Conservation (phyloP, 2,888 invertebrate species). For the Cantharis rufa region DNA sequence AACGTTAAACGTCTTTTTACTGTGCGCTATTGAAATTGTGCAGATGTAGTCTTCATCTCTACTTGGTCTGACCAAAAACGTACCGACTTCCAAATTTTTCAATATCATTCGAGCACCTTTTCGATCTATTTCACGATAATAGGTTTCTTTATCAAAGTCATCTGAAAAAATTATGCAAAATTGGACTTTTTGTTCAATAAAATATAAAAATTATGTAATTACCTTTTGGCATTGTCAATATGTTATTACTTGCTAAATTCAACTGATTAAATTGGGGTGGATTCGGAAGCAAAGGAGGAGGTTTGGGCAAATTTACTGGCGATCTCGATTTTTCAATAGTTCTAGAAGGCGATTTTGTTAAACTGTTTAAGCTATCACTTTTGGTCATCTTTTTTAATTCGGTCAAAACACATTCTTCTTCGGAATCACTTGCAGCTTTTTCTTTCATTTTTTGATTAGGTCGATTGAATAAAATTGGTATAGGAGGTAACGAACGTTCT, state of each 20-base stretch:
- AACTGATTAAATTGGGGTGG: not conserved
- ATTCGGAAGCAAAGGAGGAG: slow-evolving; percentile 3
- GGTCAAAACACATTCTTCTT: not conserved
- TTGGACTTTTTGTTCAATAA: not conserved
- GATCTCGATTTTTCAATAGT: not conserved
- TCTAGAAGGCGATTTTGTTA: not conserved
- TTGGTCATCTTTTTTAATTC: not conserved
- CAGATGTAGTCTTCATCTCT: slow-evolving; percentile 20
- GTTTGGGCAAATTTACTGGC: slow-evolving; percentile 8
- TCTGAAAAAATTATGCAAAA: slow-evolving; percentile 13
- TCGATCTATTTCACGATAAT: slow-evolving; percentile 29
- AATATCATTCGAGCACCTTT: slow-evolving; percentile 23
- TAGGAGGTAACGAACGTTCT: not conserved
- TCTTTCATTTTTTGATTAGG: not conserved
- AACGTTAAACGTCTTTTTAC: slow-evolving; percentile 27
- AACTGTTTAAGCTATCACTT: not conserved
- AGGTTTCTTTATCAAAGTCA: slow-evolving; percentile 12
- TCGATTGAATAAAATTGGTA: not conserved
- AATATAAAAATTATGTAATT: not conserved
- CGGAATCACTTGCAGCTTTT: not conserved
- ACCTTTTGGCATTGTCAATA: not conserved
- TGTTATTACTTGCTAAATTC: not conserved
- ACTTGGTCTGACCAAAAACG: slow-evolving; percentile 31
- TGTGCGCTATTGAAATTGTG: slow-evolving; percentile 25
- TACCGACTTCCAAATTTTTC: slow-evolving; percentile 22